These are phyloP conservation scores for Recurvirostra avosetta DNA, from an alignment of 2,113 vertebrate genomes.

Conservation along the genomic window DNA sequence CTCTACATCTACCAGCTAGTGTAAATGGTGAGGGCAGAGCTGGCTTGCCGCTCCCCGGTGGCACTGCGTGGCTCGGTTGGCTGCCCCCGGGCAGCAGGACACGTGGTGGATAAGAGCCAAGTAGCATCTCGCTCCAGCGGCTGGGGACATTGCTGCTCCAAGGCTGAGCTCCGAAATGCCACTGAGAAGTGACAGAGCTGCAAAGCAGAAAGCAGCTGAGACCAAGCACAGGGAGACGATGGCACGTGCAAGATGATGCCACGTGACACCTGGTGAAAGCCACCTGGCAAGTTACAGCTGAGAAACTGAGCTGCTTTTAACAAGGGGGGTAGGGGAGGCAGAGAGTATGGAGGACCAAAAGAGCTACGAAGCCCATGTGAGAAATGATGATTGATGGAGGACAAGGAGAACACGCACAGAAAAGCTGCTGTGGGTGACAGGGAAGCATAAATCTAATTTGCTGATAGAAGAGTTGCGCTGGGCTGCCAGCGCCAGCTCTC, in stretches of 20 bases:
- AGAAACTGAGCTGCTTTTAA: not conserved
- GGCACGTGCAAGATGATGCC: not conserved
- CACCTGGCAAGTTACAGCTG: not conserved
- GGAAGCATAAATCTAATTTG: not conserved
- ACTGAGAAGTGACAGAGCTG: not conserved
- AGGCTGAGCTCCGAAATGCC: not conserved
- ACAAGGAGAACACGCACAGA: not conserved
- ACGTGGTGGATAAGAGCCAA: not conserved
- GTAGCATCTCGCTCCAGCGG: not conserved
- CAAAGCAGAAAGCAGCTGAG: not conserved
- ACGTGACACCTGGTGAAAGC: not conserved
- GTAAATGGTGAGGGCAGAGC: not conserved
- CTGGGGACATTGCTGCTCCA: not conserved
- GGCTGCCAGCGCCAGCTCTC: not conserved
- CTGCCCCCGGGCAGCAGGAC: not conserved
- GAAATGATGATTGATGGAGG: not conserved
- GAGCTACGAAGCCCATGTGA: not conserved
- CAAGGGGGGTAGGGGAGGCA: not conserved
- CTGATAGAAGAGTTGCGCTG: not conserved
- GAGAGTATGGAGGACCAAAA: not conserved
- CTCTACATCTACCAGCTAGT: not conserved
- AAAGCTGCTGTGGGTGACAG: not conserved
- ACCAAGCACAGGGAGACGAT: not conserved
- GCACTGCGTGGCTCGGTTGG: accelerated
- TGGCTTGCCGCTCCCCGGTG: not conserved